Evolutionary conservation across 2,888 invertebrate species (phyloP).

Genomic region (Drosophila limbata): DNA sequence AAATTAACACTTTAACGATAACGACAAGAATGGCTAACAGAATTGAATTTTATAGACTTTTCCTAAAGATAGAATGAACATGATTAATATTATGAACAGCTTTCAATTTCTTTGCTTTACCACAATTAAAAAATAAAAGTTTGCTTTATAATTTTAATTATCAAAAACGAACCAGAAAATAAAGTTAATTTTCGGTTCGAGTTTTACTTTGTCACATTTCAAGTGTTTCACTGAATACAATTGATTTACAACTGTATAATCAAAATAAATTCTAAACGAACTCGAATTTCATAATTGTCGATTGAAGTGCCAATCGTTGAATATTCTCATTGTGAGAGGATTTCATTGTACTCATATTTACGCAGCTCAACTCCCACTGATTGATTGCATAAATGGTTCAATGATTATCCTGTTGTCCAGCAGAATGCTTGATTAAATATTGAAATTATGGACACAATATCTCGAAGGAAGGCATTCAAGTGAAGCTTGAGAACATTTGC

Average conservation of each 20-base stretch:
- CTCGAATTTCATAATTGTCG: slow-evolving; percentile 6
- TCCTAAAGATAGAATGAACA: too few species aligned
- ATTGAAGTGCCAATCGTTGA: slow-evolving; percentile 13
- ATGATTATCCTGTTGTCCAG: slow-evolving; percentile 26
- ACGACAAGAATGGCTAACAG: too few species aligned
- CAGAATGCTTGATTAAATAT: slow-evolving; percentile 26
- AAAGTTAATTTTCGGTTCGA: not conserved
- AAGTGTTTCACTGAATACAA: not conserved
- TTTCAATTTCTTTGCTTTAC: too few species aligned
- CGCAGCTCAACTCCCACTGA: slow-evolving; percentile 10
- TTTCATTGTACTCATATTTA: slow-evolving; percentile 14
- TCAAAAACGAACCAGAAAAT: not conserved
- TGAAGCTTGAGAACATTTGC: slow-evolving; percentile 10
- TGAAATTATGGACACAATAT: slow-evolving; percentile 17
- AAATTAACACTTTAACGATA: not conserved
- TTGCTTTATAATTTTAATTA: not conserved
- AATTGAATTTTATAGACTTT: too few species aligned
- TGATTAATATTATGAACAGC: too few species aligned
- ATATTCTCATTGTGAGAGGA: not conserved
- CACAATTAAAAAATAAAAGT: not conserved
- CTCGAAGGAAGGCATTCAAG: slow-evolving; percentile 4
- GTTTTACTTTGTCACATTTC: not conserved
- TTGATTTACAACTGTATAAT: not conserved
- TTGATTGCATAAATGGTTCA: slow-evolving; percentile 27
- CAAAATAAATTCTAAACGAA: not conserved